Evolutionary conservation across 2,888 invertebrate genomes (phyloP).

Genomic region (Scaptomyza reducta): DNA sequence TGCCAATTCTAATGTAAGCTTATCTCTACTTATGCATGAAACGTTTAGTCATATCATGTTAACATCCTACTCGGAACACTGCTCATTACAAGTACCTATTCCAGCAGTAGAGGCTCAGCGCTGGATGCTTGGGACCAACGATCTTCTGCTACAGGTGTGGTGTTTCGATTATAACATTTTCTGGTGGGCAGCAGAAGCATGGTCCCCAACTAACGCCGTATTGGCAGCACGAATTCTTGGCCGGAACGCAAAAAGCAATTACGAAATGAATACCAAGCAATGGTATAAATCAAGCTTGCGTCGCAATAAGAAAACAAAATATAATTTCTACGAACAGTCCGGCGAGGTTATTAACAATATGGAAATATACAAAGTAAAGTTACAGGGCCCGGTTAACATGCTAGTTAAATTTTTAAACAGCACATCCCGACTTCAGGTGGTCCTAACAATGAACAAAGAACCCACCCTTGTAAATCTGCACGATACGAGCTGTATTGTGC

Average conservation of each 20-base stretch:
- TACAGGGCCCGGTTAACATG: constrained; percentile 9
- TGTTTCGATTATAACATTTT: constrained; percentile 29
- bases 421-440: constrained; percentile 15
- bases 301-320: rapidly evolving
- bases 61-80: no score
- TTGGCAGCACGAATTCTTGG: constrained; percentile 23
- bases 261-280: not conserved
- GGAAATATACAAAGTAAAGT: constrained; percentile 22
- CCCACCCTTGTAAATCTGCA: constrained; percentile 11
- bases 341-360: constrained; percentile 16
- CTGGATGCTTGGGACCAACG: not conserved
- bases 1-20: not conserved
- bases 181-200: constrained; percentile 42
- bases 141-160: constrained; percentile 28
- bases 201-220: constrained; percentile 8
- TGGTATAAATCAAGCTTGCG: constrained; percentile 12
- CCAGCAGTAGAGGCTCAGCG: not conserved
- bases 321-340: not conserved
- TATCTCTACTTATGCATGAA: constrained; percentile 11
- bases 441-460: constrained; percentile 26
- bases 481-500: constrained; percentile 12
- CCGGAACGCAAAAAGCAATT: not conserved
- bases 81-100: constrained; percentile 9
- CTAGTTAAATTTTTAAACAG: constrained; percentile 21
- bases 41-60: no score